Conservation (phyloP, 2,113 vertebrate genomes). For the Mesitornis unicolor region DNA sequence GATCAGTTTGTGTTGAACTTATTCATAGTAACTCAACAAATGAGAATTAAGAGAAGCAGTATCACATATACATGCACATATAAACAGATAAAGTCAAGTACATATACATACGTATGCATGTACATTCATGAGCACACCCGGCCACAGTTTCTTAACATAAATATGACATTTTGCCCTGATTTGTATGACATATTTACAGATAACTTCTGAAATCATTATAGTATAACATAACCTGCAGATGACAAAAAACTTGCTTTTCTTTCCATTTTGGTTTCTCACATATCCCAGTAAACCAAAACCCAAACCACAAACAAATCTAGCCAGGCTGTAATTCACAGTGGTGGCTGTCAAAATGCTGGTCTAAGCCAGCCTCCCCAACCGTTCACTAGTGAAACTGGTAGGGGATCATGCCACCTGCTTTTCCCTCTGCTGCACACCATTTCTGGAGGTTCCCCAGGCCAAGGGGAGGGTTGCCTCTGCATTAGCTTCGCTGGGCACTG, state of each 20-base stretch:
- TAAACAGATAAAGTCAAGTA: background rate
- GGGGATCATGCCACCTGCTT: accelerated
- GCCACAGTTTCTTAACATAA: background rate
- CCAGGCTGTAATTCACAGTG: background rate
- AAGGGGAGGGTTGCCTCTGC: background rate
- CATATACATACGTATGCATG: accelerated
- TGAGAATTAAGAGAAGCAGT: background rate
- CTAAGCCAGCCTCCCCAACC: background rate
- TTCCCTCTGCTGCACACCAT: background rate
- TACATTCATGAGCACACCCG: accelerated
- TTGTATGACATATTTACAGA: background rate
- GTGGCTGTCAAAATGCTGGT: background rate
- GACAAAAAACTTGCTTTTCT: background rate
- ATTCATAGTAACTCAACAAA: background rate
- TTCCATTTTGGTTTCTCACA: background rate
- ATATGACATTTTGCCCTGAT: background rate
- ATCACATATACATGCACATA: accelerated
- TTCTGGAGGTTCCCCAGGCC: background rate
- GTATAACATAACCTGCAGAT: background rate
- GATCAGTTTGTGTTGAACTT: background rate
- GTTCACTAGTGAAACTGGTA: background rate
- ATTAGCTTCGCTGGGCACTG: background rate
- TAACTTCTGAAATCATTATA: background rate
- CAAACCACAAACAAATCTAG: background rate
- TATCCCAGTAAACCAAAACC: background rate